Base-by-base conservation (phyloP, 2,888 invertebrate species). In the Patella caerulea region DNA sequence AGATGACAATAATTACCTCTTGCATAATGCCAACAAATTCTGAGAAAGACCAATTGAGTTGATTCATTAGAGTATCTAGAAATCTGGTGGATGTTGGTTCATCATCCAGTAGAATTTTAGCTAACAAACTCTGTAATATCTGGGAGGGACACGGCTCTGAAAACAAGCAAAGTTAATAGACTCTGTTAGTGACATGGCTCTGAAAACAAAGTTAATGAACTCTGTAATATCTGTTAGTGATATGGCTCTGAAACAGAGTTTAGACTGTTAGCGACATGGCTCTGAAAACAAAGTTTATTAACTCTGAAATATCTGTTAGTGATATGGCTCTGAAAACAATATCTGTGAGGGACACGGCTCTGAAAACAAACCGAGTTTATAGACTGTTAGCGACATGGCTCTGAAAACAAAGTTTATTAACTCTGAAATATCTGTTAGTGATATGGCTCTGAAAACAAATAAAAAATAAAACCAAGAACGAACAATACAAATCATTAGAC, bases 41-140 rank as follows among this genome's bases (percentile, higher is more conserved):
- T 0, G 96, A 96, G 90, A 96, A 96, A 0, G 96, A 95, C 96
- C 96, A 96, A 92, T 96, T 96, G 7, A 96, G 92, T 86, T 96
- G 96, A 88, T 95, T 96, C 9, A 96, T 92, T 45, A 96, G 92
- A 0, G 95, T 96, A 91, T 96, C 96, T 15, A 96, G 92, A 88
- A 95, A 96, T 0, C 94, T 92, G 0, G 94, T 94, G 0, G 96
- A 94, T 29, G 94, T 92, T 55, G 94, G 94, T 11, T 94, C 94
- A 86, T 95, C 94, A 3, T 92, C 91, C 0, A 92, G 83, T 55
- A 96, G 89, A 74, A 94, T 94, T 15, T 94, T 93, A 65, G 93
- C 93, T 70, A 96, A 93, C 2, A 95, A 93, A 53, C 92, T 89
- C 91, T 95, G 95, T 83, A 94, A 94, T 17, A 94, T 92, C 74